Base-by-base conservation (phyloP, 2,113 vertebrate species). In the Lutjanus erythropterus region DNA sequence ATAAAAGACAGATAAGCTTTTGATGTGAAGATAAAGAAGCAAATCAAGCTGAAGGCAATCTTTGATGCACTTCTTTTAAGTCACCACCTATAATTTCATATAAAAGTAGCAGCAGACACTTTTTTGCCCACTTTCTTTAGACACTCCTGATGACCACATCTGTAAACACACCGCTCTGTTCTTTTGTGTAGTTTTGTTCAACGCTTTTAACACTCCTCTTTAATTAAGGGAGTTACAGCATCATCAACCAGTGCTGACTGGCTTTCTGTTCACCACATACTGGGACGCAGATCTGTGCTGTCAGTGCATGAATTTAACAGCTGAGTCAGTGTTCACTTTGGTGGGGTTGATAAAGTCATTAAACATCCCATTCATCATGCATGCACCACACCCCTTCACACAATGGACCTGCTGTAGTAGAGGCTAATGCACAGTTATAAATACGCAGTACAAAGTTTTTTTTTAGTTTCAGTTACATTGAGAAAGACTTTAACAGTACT, bases 361-460 rank as follows among this genome's bases (percentile, higher is more conserved):
- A 47, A 75, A 75, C 23, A 56, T 39, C 61, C 18, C 27, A 71
- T 85, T 83, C 11, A 64, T 83, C 8, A 70, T 55, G n/a, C 15
- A 19, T 53, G 27, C 16, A 37, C 62, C 29, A 78, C 75, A 69
- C 70, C 70, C 29, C 56, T 55, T 73, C 25, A 49, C 59, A 50
- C 56, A 31, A 14, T 9, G 15, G 65, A 61, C 27, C n/a, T 59
- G 42, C 44, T 47, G 49, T 11, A 21, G 19, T n/a, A 31, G 41
- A 62, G 25, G 56, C 35, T 39, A n/a, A 67, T 44, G 33, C 10
- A 21, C 14, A 18, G 25, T 39, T n/a, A 39, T 44, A 39, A 53
- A 73, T 53, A 50, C 33, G 21, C 14, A 15, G 15, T 33, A n/a
- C 5, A 21, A 4, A 41, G 44, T 33, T 49, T 53, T 46, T 53